Percentiles rank a stretch among this genome's conserved stretches.
Conservation (phyloP, 2,888 invertebrate species). For the Calliopum simillimum region DNA sequence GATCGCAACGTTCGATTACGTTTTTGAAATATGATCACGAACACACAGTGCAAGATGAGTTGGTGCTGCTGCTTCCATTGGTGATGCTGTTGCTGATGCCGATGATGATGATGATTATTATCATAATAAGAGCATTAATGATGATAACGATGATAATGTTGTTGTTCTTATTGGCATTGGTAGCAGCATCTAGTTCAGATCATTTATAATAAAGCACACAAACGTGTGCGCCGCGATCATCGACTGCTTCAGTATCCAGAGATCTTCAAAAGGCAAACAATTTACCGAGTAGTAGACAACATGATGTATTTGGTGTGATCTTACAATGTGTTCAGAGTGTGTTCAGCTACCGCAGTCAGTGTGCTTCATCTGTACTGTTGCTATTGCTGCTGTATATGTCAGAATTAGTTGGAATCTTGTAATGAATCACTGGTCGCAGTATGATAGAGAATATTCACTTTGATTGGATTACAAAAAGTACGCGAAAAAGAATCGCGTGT, state of each 20-base stretch:
- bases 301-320: constrained; percentile 49
- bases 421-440: neutral
- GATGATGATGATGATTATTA: constrained; percentile 15
- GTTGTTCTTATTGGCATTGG: neutral
- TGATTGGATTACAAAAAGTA: too few species aligned
- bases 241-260: neutral
- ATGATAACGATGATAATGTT: neutral
- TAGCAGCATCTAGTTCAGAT: neutral
- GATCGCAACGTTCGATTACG: constrained; percentile 59
- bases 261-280: neutral
- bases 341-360: neutral
- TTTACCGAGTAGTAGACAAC: constrained; percentile 35
- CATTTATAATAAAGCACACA: constrained; percentile 9
- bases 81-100: constrained; percentile 3
- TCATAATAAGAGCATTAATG: neutral
- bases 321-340: constrained; percentile 37
- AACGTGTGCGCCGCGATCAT: neutral
- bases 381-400: constrained; percentile 16
- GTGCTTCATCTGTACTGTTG: neutral
- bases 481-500: neutral
- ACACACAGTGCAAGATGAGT: constrained; percentile 39
- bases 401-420: constrained; percentile 19
- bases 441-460: too few species aligned
- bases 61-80: constrained; percentile 8
- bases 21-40: constrained; percentile 53